These are phyloP conservation scores for Lasius platythorax DNA, from an alignment of 2,888 invertebrate genomes.

Conservation along the genomic window DNA sequence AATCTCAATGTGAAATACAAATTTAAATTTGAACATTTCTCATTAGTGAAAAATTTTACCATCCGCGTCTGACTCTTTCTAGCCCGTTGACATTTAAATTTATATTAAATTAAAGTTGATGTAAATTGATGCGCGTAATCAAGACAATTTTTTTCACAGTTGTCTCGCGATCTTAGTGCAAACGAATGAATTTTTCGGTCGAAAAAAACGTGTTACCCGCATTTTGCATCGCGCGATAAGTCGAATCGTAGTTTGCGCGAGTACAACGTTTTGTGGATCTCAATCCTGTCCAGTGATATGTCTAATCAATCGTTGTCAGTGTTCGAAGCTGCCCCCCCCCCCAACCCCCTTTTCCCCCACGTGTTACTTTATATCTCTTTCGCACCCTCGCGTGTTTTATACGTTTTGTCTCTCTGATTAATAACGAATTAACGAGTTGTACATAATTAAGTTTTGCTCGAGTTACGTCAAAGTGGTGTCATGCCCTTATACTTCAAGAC, in stretches of 20 bases:
- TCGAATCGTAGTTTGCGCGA: too few species aligned
- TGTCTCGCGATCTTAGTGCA: background rate
- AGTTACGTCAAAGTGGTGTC: conserved; percentile 51
- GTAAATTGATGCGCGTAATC: background rate
- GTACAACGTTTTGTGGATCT: conserved; percentile 46
- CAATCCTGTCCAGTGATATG: conserved; percentile 61
- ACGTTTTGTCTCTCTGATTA: conserved; percentile 62
- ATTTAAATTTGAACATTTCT: too few species aligned
- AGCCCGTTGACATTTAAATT: too few species aligned
- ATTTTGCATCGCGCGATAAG: conserved; percentile 1
- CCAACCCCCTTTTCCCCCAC: conserved; percentile 23
- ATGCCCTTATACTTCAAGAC: conserved; percentile 58
- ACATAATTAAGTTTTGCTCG: conserved; percentile 66
- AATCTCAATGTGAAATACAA: too few species aligned
- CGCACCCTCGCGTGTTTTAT: conserved; percentile 52
- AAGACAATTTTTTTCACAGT: background rate
- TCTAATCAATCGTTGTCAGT: conserved; percentile 67
- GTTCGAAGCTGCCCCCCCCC: conserved; percentile 60
- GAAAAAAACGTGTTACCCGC: background rate
- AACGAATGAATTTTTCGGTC: background rate
- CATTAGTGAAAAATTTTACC: too few species aligned
- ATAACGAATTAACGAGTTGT: conserved; percentile 71
- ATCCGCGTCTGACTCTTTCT: too few species aligned
- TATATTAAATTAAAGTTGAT: background rate
- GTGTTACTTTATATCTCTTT: conserved; percentile 62